Evolutionary conservation across 2,888 invertebrate genomes (phyloP), one percentile per base, ranked within the genome.

Genomic region (Amorpha juglandis): DNA sequence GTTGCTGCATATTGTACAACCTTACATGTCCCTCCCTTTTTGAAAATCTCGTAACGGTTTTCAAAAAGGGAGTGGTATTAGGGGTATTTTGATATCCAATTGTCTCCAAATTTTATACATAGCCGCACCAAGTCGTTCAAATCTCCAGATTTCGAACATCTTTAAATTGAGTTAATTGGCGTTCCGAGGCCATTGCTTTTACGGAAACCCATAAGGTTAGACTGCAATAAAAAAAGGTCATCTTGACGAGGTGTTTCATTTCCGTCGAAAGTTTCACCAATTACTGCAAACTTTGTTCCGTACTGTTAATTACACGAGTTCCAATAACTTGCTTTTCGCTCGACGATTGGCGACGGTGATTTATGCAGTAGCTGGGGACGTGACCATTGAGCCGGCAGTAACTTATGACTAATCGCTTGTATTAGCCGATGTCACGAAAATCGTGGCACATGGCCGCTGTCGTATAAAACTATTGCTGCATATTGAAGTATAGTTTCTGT

Each of bases 381-480:
- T 76, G 82, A 83, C 77, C 76, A 77, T 76, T 68, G 76, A 77
- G 80, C 77, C 42, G 35, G 42, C 42, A 38, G 42, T 58, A 19
- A 58, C 38, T 58, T 42, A 58, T 58, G 58, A 58, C 42, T 42
- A 58, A 58, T 38, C 38, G 42, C 52, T 14, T 11, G 35, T 71
- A 78, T 80, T 79, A 76, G 74, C 78, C 74, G 70, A 68, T 74
- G 83, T 81, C 83, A 83, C 82, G 83, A 81, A 79, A 77, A 66
- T 79, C 81, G 77, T 81, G 81, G 80, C 74, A 75, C 55, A 38
- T 55, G n/a, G 55, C 58, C 42, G 70, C 65, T 68, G 19, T 42
- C 38, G 11, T 72, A 74, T 19, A 42, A 27, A 16, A 19, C 42
- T 38, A 19, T 58, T 19, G 16, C 12, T 19, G 38, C 6, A 42